Percentiles rank a stretch among this genome's conserved stretches.
Conservation (phyloP, 2,113 vertebrate genomes). For the Macquaria ambigua region DNA sequence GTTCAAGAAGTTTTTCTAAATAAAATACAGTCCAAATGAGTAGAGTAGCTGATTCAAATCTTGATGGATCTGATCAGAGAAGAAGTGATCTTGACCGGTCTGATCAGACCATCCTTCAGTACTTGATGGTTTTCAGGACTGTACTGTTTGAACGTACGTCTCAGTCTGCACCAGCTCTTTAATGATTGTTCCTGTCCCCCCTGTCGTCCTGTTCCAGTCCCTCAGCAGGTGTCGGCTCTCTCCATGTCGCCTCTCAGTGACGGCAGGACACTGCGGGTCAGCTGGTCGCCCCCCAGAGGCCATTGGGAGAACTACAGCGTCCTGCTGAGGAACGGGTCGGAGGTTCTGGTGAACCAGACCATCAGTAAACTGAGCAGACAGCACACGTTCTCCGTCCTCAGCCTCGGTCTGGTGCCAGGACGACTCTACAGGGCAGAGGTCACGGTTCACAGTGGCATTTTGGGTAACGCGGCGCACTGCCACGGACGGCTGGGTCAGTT, state of each 20-base stretch:
- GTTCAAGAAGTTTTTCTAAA: too few relatives aligned
- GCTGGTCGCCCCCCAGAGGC: conserved; percentile 91
- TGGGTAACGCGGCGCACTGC: conserved; percentile 83
- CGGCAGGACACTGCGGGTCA: conserved; percentile 81
- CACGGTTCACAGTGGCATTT: conserved; percentile 85
- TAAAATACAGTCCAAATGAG: too few relatives aligned
- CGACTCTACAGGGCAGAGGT: conserved; percentile 87
- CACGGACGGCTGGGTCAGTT: conserved; percentile 87
- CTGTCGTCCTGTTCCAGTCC: conserved; percentile 81
- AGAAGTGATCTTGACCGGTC: too few relatives aligned
- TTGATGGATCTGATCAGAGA: too few relatives aligned
- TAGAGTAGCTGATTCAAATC: too few relatives aligned
- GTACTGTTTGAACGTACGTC: too few relatives aligned
- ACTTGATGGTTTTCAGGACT: too few relatives aligned
- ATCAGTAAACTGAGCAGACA: conserved; percentile 70
- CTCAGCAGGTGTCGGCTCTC: conserved; percentile 83
- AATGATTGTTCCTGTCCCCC: background rate
- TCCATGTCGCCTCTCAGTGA: conserved; percentile 65
- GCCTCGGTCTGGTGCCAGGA: conserved; percentile 85
- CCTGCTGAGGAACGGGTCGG: conserved; percentile 83
- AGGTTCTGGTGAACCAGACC: conserved; percentile 83
- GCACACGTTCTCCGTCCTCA: conserved; percentile 43
- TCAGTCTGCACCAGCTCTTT: background rate
- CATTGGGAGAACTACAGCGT: conserved; percentile 91
- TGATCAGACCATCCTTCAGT: too few relatives aligned